Base-by-base conservation (phyloP, 2,113 vertebrate genomes). In the Aspidoscelis tigris region DNA sequence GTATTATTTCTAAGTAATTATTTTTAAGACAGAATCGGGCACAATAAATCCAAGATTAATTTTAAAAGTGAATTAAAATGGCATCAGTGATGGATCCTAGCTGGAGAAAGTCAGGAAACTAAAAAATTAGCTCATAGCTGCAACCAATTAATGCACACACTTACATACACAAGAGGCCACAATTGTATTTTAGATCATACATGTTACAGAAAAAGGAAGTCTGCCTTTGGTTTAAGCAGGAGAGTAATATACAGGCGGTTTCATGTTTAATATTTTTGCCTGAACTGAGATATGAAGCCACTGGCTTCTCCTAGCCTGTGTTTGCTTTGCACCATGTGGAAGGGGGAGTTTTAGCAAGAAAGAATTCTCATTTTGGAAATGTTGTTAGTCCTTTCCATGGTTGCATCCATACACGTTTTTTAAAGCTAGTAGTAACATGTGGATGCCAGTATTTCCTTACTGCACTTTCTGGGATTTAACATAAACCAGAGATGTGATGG, bases 21-120 rank as follows among this genome's bases (percentile, higher is more conserved):
- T 47, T 87, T 90, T 89, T 91, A 79, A 84, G 84, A 91, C 89
- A 89, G 16, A 12, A 86, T 78, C 21, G 86, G 88, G 66, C 80
- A 85, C 80, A 92, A 90, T 92, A 92, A 93, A 90, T 86, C 91
- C 1, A 76, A 89, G 87, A 94, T 89, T 92, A 91, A 91, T 91
- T 87, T 90, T 87, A 81, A 84, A 84, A 83, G 87, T 90, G 80
- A 74, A 84, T 82, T 91, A 91, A 90, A 91, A 92, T 76, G 88
- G 91, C 78, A 90, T 88, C 91, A 0, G 0, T 80, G 41, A 90
- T 92, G 72, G 72, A 88, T 90, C 83, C 87, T 88, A 87, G 90
- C 76, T 83, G 89, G 91, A 88, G 84, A 91, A 92, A 53, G 79
- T 75, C 90, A 94, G 86, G 74, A 80, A 91, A 89, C 69, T 53